Evolutionary conservation across 2,113 vertebrate species (phyloP).

Genomic region (Cygnus buccinator): DNA sequence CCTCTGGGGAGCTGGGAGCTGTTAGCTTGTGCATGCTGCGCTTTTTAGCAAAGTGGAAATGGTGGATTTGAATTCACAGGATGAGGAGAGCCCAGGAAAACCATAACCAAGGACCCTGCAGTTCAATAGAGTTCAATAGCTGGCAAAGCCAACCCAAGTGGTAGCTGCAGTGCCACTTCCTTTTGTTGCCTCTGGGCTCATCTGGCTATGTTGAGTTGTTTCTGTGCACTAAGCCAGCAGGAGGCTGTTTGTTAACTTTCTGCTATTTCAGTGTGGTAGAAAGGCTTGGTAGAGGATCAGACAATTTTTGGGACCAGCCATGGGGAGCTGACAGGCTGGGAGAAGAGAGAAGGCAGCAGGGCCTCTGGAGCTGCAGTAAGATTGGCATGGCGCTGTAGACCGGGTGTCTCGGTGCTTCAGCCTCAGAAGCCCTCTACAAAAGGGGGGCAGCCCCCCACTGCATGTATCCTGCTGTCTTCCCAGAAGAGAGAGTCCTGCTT

Average conservation of each 20-base stretch:
- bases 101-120: background rate
- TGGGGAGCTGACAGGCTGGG: background rate
- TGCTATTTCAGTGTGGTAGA: background rate
- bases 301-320: background rate
- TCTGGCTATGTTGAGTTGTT: background rate
- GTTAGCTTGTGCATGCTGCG: background rate
- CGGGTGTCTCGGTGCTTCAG: background rate
- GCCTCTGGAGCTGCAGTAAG: background rate
- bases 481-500: background rate
- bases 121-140: background rate
- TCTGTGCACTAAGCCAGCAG: background rate
- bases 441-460: background rate
- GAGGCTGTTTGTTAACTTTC: background rate
- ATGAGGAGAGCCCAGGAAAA: background rate
- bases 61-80: background rate
- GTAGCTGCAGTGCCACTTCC: background rate
- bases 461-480: background rate
- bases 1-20: background rate
- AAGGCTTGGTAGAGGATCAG: background rate
- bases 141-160: background rate
- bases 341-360: background rate
- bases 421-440: background rate
- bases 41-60: background rate
- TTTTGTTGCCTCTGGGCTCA: background rate
- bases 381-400: background rate